Evolutionary conservation across 2,888 invertebrate genomes (phyloP).

Genomic region (Scaeva pyrastri): DNA sequence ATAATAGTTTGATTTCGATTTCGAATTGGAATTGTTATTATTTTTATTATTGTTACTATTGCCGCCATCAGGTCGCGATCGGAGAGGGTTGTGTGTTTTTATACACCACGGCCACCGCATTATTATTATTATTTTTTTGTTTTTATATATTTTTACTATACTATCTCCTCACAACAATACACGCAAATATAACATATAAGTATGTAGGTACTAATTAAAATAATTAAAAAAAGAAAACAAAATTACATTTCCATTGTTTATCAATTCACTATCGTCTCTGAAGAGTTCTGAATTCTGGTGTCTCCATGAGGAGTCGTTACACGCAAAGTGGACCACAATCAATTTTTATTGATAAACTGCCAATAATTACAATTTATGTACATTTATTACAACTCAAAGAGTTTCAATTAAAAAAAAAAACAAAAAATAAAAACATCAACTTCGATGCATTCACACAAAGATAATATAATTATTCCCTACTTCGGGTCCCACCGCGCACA

Average conservation of each 20-base stretch:
- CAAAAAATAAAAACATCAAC: background rate
- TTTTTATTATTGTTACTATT: background rate
- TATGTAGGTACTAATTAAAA: too few species aligned
- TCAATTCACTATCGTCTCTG: constrained; percentile 48
- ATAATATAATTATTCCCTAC: background rate
- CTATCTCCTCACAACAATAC: constrained; percentile 27
- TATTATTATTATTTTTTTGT: background rate
- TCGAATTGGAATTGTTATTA: constrained; percentile 42
- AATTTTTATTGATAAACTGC: constrained; percentile 46
- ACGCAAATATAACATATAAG: constrained; percentile 42
- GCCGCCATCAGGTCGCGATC: constrained; percentile 23
- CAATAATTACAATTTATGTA: constrained; percentile 38
- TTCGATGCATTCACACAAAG: constrained; percentile 13
- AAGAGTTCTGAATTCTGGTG: constrained; percentile 23
- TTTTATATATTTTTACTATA: background rate
- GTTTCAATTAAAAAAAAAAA: constrained; percentile 27
- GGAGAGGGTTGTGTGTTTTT: constrained; percentile 44
- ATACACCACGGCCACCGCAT: constrained; percentile 58
- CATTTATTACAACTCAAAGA: constrained; percentile 42
- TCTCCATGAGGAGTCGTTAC: constrained; percentile 60
- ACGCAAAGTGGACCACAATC: constrained; percentile 45
- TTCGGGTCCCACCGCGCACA: background rate
- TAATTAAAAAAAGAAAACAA: constrained; percentile 23
- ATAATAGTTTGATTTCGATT: constrained; percentile 54
- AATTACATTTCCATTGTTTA: constrained; percentile 73